A percentile compares a stretch with the other conserved stretches of the same genome.
Conservation (phyloP, 1,140 invertebrate species). For the Thaumatotibia leucotreta region DNA sequence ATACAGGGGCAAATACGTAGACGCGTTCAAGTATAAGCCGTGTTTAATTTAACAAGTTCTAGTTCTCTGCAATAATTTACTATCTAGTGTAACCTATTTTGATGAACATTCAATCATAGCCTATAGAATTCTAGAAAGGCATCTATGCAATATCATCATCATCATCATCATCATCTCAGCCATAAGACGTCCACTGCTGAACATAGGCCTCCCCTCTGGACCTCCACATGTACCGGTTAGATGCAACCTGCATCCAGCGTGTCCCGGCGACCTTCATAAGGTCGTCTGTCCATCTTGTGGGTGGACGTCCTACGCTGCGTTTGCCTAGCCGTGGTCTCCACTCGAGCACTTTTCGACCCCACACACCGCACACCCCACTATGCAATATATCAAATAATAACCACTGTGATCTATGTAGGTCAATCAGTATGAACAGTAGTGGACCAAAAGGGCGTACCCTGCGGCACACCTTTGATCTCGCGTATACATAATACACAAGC, state of each 20-base stretch:
- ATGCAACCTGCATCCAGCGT: no score
- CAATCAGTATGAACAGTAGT: constrained; percentile 19
- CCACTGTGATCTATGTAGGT: not conserved
- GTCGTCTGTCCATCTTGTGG: no score
- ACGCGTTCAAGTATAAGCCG: constrained; percentile 13
- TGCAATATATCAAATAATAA: not conserved
- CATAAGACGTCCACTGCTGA: no score
- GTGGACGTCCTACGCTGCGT: no score
- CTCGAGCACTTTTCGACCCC: no score
- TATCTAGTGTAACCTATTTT: not conserved
- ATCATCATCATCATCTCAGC: no score
- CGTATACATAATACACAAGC: constrained; percentile 15
- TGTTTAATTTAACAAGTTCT: constrained; percentile 39
- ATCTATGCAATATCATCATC: no score
- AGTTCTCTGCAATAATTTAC: constrained; percentile 24
- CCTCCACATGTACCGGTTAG: no score
- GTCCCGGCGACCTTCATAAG: no score
- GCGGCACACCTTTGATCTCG: constrained; percentile 32
- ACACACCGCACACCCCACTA: no score
- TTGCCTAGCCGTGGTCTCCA: no score
- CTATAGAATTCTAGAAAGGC: not conserved
- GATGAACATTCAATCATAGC: not conserved
- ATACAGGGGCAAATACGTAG: constrained; percentile 42
- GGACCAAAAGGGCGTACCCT: constrained; percentile 22
- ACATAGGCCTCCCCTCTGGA: no score